Evolutionary conservation across 64 coral and sea anemone genomes (phyloP).

Genomic region (Acropora yongei): DNA sequence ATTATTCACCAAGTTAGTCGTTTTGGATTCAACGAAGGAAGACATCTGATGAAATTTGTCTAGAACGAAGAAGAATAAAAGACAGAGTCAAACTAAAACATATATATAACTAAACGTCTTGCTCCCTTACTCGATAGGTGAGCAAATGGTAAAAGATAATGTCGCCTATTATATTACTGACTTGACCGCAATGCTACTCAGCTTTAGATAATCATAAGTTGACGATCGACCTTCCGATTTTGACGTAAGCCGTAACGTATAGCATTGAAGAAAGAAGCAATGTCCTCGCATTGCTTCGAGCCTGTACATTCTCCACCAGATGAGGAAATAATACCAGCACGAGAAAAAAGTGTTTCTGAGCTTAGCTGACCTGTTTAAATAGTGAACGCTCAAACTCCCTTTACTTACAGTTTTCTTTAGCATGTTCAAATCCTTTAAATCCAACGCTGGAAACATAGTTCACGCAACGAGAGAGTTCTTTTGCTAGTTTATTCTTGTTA

Average conservation of each 20-base stretch:
- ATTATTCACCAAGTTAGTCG: slow-evolving; percentile 38
- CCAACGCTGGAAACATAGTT: slow-evolving; percentile 90
- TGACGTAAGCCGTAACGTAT: too few species aligned
- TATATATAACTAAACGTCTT: not conserved
- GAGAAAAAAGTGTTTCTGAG: not conserved
- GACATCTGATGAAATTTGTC: slow-evolving; percentile 92
- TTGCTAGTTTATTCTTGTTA: slow-evolving; percentile 80
- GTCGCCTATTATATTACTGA: too few species aligned
- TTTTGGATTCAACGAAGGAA: slow-evolving; percentile 89
- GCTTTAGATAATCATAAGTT: too few species aligned
- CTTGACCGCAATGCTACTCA: too few species aligned
- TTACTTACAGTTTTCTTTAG: slow-evolving; percentile 78
- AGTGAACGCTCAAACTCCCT: not conserved
- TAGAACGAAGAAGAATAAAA: not conserved
- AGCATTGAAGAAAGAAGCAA: too few species aligned
- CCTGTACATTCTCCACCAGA: too few species aligned
- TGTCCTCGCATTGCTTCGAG: too few species aligned
- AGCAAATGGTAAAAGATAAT: too few species aligned
- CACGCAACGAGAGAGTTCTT: slow-evolving; percentile 85
- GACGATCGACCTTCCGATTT: too few species aligned
- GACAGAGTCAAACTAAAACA: not conserved
- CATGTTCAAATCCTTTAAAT: slow-evolving; percentile 88
- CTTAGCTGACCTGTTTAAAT: not conserved
- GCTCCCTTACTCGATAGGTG: too few species aligned
- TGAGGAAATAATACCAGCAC: too few species aligned